phyloP scores from a whole-genome alignment of 1,140 invertebrate species.

The Chrysoperla carnea region DNA sequence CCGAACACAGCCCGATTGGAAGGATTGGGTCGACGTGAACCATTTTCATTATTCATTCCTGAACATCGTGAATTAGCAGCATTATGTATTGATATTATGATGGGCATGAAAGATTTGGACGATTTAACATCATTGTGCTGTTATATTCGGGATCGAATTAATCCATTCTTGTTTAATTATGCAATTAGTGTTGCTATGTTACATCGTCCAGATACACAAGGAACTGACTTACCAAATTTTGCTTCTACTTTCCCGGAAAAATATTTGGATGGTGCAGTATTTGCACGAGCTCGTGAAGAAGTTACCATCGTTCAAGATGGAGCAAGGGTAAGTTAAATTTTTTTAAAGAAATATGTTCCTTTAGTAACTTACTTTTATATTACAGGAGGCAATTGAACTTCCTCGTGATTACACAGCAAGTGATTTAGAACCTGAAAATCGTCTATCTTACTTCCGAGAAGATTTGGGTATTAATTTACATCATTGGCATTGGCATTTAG shows the following conservation, averaged over 20 bases:
- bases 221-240: constrained; percentile 47
- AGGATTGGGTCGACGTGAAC: constrained; percentile 40
- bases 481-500: constrained; percentile 76
- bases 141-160: constrained; percentile 53
- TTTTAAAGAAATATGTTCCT: too few relatives aligned
- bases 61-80: constrained; percentile 47
- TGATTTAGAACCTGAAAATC: constrained; percentile 53
- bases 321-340: constrained; percentile 34
- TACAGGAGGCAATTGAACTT: constrained; percentile 39
- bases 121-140: constrained; percentile 50
- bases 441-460: constrained; percentile 56
- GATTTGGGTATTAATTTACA: constrained; percentile 55
- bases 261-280: constrained; percentile 53
- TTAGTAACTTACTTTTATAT: background rate
- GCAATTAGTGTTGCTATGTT: constrained; percentile 53
- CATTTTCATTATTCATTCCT: constrained; percentile 60
- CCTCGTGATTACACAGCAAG: constrained; percentile 55
- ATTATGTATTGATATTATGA: constrained; percentile 51
- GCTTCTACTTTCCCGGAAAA: constrained; percentile 59
- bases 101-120: constrained; percentile 47
- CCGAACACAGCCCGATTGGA: constrained; percentile 47
- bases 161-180: constrained; percentile 63
- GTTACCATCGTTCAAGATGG: constrained; percentile 40
- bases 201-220: constrained; percentile 55
- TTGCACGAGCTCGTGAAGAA: constrained; percentile 45